Evolutionary conservation across 2,113 vertebrate species (phyloP).

Genomic region (Ceyx melanurus): DNA sequence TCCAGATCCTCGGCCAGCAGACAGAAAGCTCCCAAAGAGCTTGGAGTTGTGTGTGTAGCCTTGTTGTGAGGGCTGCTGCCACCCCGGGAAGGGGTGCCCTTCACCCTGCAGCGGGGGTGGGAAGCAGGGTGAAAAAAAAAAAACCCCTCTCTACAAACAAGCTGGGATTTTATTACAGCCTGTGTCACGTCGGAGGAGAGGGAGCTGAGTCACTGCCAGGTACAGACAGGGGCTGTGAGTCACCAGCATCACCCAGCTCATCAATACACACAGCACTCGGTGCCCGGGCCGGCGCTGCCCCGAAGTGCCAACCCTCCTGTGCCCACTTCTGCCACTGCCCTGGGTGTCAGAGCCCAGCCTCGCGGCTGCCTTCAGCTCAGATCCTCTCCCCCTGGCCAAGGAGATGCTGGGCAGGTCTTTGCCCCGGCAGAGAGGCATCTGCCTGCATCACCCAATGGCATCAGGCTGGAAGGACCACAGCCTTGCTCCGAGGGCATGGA

Average conservation of each 20-base stretch:
- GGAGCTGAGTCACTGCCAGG: conserved; percentile 51
- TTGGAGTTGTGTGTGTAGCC: neutral
- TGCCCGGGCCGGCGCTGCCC: neutral
- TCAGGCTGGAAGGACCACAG: neutral
- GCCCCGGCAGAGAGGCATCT: neutral
- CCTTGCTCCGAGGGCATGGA: neutral
- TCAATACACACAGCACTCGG: neutral
- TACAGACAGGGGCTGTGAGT: conserved; percentile 23
- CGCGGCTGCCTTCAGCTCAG: neutral
- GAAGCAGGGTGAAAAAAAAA: neutral
- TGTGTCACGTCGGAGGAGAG: neutral
- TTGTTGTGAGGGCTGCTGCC: neutral
- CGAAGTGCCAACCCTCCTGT: fast-evolving
- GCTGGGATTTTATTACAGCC: neutral
- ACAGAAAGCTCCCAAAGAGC: neutral
- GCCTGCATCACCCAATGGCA: fast-evolving
- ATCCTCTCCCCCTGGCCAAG: fast-evolving
- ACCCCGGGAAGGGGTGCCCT: neutral
- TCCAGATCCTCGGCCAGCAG: neutral
- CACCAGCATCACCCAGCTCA: neutral
- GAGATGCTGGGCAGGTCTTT: neutral
- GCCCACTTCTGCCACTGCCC: neutral
- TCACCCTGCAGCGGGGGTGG: neutral
- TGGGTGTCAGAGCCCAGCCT: fast-evolving
- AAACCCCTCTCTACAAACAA: neutral